Evolutionary conservation across 2,888 invertebrate species (phyloP).

Genomic region (Rhodophaea formosa): DNA sequence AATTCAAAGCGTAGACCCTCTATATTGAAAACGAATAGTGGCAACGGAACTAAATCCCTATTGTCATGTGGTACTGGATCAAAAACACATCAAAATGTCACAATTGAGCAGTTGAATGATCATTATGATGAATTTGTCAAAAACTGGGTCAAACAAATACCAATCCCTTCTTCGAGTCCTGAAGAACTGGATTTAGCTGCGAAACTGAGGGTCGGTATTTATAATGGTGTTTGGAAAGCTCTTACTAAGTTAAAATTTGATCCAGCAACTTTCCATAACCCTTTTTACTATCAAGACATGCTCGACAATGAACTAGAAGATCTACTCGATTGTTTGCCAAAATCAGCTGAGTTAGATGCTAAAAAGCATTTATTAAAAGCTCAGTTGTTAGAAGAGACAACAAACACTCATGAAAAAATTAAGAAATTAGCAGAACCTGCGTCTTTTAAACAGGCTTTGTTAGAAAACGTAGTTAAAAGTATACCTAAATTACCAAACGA

Average conservation of each 20-base stretch:
- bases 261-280: slow-evolving; percentile 41
- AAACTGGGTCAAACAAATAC: slow-evolving; percentile 51
- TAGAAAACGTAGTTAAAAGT: slow-evolving; percentile 41
- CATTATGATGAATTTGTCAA: slow-evolving; percentile 46
- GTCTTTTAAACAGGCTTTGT: slow-evolving; percentile 48
- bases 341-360: slow-evolving; percentile 41
- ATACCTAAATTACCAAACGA: slow-evolving; percentile 30
- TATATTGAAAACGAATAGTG: background rate
- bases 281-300: slow-evolving; percentile 51
- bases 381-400: slow-evolving; percentile 49
- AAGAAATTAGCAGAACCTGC: slow-evolving; percentile 31
- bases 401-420: slow-evolving; percentile 40
- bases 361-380: slow-evolving; percentile 46
- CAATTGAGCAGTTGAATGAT: slow-evolving; percentile 38
- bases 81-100: slow-evolving; percentile 10
- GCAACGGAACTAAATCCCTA: background rate
- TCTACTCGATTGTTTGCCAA: slow-evolving; percentile 48
- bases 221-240: slow-evolving; percentile 53
- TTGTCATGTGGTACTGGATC: background rate
- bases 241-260: slow-evolving; percentile 52
- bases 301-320: slow-evolving; percentile 60
- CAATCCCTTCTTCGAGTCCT: slow-evolving; percentile 35
- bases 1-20: background rate
- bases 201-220: slow-evolving; percentile 45
- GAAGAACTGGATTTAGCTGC: slow-evolving; percentile 38